These are phyloP conservation scores for Chelon auratus DNA, from an alignment of 2,797 vertebrate species.

Conservation along the genomic window DNA sequence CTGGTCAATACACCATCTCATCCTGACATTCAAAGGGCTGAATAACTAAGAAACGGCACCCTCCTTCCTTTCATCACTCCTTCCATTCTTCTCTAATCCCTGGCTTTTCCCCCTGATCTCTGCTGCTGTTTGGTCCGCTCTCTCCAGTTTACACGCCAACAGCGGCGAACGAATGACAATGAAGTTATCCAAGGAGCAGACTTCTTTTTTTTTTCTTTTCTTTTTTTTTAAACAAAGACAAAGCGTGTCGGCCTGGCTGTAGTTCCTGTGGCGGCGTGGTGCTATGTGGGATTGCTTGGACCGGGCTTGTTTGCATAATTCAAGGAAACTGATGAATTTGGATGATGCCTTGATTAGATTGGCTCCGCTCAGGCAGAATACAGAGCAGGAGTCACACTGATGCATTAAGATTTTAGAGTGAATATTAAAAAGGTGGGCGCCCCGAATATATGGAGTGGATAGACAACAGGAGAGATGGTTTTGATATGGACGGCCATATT, in stretches of 20 bases:
- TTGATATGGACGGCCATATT: constrained; percentile 1
- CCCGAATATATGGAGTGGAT: constrained; percentile 39
- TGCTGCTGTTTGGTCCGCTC: constrained; percentile 46
- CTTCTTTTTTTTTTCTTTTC: constrained; percentile 30
- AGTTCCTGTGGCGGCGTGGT: constrained; percentile 32
- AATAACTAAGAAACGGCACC: constrained; percentile 39
- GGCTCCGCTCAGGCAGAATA: constrained; percentile 47
- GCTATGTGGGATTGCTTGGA: constrained; percentile 61
- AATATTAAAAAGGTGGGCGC: constrained; percentile 46
- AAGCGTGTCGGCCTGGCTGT: constrained; percentile 29
- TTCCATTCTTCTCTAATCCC: constrained; percentile 56
- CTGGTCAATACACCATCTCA: constrained; percentile 57
- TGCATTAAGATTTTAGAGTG: constrained; percentile 47
- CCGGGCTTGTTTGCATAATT: constrained; percentile 64
- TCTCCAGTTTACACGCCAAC: constrained; percentile 44
- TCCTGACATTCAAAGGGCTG: constrained; percentile 62
- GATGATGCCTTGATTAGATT: constrained; percentile 70
- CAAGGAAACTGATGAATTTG: constrained; percentile 70
- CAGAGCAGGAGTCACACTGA: constrained; percentile 53
- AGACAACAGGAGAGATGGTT: constrained; percentile 8
- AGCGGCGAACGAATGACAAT: constrained; percentile 41
- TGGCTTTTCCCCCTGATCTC: constrained; percentile 38
- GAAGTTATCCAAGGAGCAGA: constrained; percentile 41
- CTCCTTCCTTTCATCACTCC: constrained; percentile 44
- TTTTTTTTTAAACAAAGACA: constrained; percentile 45